Evolutionary conservation across 2,113 vertebrate genomes (phyloP).

Genomic region (Peucedramus taeniatus): DNA sequence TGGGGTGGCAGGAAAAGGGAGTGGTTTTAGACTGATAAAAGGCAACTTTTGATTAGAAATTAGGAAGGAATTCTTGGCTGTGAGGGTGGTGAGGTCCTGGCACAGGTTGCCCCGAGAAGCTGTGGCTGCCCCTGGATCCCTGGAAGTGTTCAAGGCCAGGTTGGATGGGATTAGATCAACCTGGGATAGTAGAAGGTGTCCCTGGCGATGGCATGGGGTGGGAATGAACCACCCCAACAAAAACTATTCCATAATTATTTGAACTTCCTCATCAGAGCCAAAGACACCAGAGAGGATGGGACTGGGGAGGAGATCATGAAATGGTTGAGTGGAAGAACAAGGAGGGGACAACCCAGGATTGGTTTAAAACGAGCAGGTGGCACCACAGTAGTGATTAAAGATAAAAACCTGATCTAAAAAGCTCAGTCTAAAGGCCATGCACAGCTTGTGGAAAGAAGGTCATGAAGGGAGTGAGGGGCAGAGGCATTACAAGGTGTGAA

Average conservation of each 20-base stretch:
- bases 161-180: neutral
- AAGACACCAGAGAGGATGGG: neutral
- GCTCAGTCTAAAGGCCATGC: neutral
- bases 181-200: neutral
- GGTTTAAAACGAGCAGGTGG: neutral
- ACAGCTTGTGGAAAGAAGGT: neutral
- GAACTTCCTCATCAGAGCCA: neutral
- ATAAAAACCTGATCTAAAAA: neutral
- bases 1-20: neutral
- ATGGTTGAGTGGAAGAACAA: neutral
- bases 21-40: neutral
- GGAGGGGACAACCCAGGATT: neutral
- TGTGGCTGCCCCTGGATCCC: neutral
- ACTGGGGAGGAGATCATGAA: neutral
- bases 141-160: neutral
- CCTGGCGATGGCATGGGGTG: neutral
- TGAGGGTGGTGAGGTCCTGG: fast-evolving
- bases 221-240: neutral
- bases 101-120: fast-evolving
- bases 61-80: neutral
- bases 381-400: neutral
- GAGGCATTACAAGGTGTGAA: fast-evolving
- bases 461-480: neutral
- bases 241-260: neutral
- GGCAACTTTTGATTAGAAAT: neutral